Conservation (phyloP, 2,888 invertebrate species). For the Corbicula japonica region DNA sequence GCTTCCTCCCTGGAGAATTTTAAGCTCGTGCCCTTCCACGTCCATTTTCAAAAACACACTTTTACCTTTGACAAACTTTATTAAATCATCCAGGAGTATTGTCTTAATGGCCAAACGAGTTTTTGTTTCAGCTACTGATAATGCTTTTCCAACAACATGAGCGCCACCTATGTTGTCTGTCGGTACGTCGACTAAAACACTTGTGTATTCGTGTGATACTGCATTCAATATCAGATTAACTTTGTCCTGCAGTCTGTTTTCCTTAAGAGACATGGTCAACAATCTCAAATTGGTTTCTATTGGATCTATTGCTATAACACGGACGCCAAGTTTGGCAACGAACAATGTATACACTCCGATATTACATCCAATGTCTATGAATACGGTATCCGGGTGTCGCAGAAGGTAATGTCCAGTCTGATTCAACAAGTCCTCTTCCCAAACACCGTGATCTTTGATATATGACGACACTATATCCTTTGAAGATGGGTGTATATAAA, state of each 20-base stretch:
- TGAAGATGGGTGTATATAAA: constrained; percentile 65
- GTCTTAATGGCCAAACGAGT: constrained; percentile 55
- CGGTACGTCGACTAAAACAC: constrained; percentile 61
- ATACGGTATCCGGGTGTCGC: constrained; percentile 43
- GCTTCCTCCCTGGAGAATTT: constrained; percentile 65
- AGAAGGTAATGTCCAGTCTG: constrained; percentile 59
- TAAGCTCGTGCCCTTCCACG: constrained; percentile 77
- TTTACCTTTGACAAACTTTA: constrained; percentile 50
- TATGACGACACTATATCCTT: constrained; percentile 69
- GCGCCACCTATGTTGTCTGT: constrained; percentile 73
- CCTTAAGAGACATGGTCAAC: constrained; percentile 58
- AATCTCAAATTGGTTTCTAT: constrained; percentile 59
- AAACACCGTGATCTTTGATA: constrained; percentile 66
- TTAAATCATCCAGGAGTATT: constrained; percentile 73
- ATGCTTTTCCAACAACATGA: constrained; percentile 51
- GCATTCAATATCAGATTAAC: constrained; percentile 73
- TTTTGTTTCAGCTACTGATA: not conserved
- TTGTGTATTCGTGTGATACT: constrained; percentile 66
- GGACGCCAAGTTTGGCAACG: constrained; percentile 66
- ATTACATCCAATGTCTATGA: constrained; percentile 74
- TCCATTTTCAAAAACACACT: constrained; percentile 79
- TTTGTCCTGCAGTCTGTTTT: constrained; percentile 51
- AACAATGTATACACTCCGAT: constrained; percentile 73
- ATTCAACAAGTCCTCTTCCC: constrained; percentile 73
- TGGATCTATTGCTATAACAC: constrained; percentile 69